These are phyloP conservation scores for Phalacrocorax brasilianus DNA, from an alignment of 2,113 vertebrate genomes.

Conservation along the genomic window DNA sequence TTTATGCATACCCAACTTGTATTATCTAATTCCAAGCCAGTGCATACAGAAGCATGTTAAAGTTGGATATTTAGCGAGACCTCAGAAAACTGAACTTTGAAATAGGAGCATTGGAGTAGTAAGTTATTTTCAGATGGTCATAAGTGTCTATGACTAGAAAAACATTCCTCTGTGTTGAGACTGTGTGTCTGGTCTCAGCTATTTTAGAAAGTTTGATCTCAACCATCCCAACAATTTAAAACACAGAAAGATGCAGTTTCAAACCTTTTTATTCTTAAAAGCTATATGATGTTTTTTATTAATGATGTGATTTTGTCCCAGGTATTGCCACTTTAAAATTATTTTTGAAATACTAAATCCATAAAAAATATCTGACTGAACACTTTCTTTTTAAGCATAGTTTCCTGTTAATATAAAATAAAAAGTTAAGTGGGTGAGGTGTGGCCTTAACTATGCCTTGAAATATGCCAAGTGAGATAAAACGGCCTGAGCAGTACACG, in stretches of 20 bases:
- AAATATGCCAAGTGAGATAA: background rate
- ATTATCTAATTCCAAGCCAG: background rate
- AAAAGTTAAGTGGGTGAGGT: background rate
- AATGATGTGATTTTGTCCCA: background rate
- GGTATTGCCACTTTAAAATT: background rate
- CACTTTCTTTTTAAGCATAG: background rate
- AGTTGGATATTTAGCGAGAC: background rate
- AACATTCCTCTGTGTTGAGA: background rate
- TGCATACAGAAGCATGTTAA: background rate
- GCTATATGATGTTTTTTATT: background rate
- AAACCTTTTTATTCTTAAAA: background rate
- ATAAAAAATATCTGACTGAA: background rate
- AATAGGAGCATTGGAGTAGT: background rate
- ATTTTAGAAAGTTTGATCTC: background rate
- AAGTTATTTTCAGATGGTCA: background rate
- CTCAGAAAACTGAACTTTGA: background rate
- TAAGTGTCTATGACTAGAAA: background rate
- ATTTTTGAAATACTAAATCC: background rate
- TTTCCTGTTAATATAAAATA: background rate
- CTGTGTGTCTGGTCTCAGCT: background rate
- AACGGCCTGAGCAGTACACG: background rate
- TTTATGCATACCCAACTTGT: background rate
- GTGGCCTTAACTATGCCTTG: background rate
- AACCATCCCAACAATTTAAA: background rate
- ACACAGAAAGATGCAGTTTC: background rate